phyloP scores from a whole-genome alignment of 2,113 vertebrate genomes.

The Forbesichthys agassizii region DNA sequence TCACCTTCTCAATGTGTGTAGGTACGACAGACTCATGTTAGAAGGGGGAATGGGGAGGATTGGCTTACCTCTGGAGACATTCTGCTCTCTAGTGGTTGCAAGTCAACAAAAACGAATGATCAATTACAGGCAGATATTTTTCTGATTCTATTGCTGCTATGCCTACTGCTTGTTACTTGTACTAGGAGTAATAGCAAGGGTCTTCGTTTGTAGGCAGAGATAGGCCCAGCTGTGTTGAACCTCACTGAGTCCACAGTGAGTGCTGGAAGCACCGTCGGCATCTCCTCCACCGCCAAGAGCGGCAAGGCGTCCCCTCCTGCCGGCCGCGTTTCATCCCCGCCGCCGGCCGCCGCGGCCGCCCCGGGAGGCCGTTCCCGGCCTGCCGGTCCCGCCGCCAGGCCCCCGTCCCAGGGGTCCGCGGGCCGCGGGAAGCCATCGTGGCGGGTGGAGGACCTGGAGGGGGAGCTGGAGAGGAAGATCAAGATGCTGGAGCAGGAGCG shows the following conservation, averaged over 20 bases:
- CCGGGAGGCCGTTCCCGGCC: conserved; percentile 48
- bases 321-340: conserved; percentile 20
- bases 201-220: conserved; percentile 72
- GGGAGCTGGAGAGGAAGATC: conserved; percentile 91
- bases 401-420: conserved; percentile 40
- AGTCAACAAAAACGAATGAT: too few species aligned
- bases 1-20: too few species aligned
- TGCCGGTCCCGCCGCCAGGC: conserved; percentile 31
- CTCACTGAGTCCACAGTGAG: conserved; percentile 57
- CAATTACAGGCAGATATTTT: too few species aligned
- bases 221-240: conserved; percentile 80
- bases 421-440: conserved; percentile 75
- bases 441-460: conserved; percentile 92
- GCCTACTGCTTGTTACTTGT: too few species aligned
- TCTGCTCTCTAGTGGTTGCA: too few species aligned
- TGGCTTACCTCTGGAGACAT: too few species aligned
- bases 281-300: background rate
- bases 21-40: too few species aligned
- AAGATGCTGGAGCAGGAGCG: conserved; percentile 91
- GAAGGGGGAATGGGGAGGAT: too few species aligned
- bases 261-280: conserved; percentile 12
- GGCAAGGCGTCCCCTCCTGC: conserved; percentile 24
- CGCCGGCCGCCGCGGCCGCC: conserved; percentile 12
- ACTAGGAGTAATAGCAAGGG: background rate
- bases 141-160: background rate